Evolutionary conservation across 2,888 invertebrate genomes (phyloP).

Genomic region (Diarsia rubi): DNA sequence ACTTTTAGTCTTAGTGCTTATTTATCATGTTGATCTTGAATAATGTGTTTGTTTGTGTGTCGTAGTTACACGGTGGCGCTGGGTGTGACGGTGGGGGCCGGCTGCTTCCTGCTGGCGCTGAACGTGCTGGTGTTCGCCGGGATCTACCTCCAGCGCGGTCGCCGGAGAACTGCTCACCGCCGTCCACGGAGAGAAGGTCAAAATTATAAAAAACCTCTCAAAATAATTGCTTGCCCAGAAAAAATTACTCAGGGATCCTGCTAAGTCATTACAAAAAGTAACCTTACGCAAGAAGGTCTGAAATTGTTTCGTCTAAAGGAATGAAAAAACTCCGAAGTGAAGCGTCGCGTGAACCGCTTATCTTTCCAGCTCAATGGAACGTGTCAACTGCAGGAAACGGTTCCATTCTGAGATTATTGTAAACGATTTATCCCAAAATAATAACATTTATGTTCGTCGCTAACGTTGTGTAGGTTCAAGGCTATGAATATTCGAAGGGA

Average conservation of each 20-base stretch:
- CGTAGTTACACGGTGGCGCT: slow-evolving; percentile 94
- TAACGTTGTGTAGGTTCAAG: slow-evolving; percentile 37
- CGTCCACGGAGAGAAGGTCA: slow-evolving; percentile 81
- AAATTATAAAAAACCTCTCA: slow-evolving; percentile 16
- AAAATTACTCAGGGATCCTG: slow-evolving; percentile 1
- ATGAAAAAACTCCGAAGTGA: slow-evolving; percentile 46
- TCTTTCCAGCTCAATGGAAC: slow-evolving; percentile 65
- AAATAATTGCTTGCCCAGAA: slow-evolving; percentile 24
- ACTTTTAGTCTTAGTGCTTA: not conserved
- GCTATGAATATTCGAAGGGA: slow-evolving; percentile 52
- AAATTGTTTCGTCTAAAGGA: slow-evolving; percentile 45
- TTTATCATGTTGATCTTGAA: not conserved
- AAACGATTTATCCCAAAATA: slow-evolving; percentile 55
- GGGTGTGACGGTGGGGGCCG: slow-evolving; percentile 94
- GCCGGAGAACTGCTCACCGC: slow-evolving; percentile 83
- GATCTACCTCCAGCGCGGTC: slow-evolving; percentile 93
- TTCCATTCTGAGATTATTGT: slow-evolving; percentile 53
- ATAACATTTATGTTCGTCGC: slow-evolving; percentile 43
- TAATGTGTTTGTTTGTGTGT: slow-evolving; percentile 7
- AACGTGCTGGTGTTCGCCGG: slow-evolving; percentile 95
- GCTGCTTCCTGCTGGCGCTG: slow-evolving; percentile 93
- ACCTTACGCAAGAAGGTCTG: slow-evolving; percentile 32
- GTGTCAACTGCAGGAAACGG: slow-evolving; percentile 53
- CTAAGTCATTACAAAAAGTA: slow-evolving; percentile 37
- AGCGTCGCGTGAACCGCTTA: slow-evolving; percentile 61